Percentiles rank a stretch among this genome's conserved stretches.
phyloP scores from a whole-genome alignment of 2,113 vertebrate genomes.

The Phainopepla nitens region DNA sequence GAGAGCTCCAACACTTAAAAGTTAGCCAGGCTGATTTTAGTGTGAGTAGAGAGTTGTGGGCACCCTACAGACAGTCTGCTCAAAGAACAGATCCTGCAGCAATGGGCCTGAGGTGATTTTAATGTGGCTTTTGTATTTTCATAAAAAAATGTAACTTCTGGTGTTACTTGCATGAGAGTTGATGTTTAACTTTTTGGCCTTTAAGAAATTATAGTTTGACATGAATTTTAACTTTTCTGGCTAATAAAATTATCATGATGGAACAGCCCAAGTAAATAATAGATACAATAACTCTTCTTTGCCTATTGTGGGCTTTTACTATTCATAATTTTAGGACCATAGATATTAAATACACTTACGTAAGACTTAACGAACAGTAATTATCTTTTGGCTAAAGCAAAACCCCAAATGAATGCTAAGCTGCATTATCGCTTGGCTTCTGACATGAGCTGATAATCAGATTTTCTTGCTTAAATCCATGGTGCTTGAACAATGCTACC shows the following conservation, averaged over 20 bases:
- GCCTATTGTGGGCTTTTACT: constrained; percentile 76
- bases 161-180: constrained; percentile 60
- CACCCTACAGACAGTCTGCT: background rate
- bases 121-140: constrained; percentile 30
- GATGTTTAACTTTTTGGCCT: constrained; percentile 74
- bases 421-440: constrained; percentile 96
- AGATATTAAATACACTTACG: constrained; percentile 84
- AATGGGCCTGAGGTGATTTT: background rate
- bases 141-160: constrained; percentile 36
- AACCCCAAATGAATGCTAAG: constrained; percentile 93
- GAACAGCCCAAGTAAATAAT: constrained; percentile 74
- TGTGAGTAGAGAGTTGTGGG: background rate
- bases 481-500: constrained; percentile 91
- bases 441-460: constrained; percentile 99
- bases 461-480: constrained; percentile 95
- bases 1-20: background rate
- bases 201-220: constrained; percentile 75
- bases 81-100: background rate
- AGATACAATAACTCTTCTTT: constrained; percentile 81
- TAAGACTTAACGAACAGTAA: constrained; percentile 85
- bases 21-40: background rate
- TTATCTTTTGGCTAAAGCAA: constrained; percentile 92
- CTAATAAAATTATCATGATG: constrained; percentile 78
- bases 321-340: constrained; percentile 79
- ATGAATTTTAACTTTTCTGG: constrained; percentile 70